A percentile compares a stretch with the other conserved stretches of the same genome.
Evolutionary conservation across 2,888 invertebrate genomes (phyloP).

Genomic region (Tachina lurida): DNA sequence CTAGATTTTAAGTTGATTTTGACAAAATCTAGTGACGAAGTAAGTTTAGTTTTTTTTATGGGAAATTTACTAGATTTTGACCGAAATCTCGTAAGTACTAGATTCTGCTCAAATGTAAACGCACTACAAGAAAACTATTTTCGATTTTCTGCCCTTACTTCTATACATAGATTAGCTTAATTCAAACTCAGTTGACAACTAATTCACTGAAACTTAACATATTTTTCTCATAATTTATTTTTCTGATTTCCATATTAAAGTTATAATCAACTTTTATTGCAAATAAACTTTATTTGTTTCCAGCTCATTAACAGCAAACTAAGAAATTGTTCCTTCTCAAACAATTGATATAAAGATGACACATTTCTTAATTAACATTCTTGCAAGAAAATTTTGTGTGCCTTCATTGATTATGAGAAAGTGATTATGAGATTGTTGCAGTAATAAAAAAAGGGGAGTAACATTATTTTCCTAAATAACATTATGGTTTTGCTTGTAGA

Average conservation of each 20-base stretch:
- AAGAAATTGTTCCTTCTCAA: background rate
- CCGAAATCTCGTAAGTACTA: no score
- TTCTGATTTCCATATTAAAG: background rate
- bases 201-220: no score
- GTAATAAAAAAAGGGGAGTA: background rate
- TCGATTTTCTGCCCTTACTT: no score
- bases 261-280: background rate
- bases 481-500: background rate
- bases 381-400: background rate
- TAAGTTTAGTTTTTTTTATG: no score
- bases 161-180: no score
- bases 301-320: background rate
- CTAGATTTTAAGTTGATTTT: no score
- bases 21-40: no score
- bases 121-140: no score
- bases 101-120: no score
- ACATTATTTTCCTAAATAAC: slow-evolving; percentile 7
- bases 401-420: background rate
- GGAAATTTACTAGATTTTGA: no score
- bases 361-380: slow-evolving; percentile 1
- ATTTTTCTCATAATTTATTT: background rate
- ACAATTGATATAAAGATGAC: background rate
- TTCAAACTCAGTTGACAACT: no score
- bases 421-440: background rate
- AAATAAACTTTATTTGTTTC: background rate